Evolutionary conservation across 2,888 invertebrate species (phyloP), one percentile per base, ranked within the genome.

Genomic region (Ischnus inquisitorius): DNA sequence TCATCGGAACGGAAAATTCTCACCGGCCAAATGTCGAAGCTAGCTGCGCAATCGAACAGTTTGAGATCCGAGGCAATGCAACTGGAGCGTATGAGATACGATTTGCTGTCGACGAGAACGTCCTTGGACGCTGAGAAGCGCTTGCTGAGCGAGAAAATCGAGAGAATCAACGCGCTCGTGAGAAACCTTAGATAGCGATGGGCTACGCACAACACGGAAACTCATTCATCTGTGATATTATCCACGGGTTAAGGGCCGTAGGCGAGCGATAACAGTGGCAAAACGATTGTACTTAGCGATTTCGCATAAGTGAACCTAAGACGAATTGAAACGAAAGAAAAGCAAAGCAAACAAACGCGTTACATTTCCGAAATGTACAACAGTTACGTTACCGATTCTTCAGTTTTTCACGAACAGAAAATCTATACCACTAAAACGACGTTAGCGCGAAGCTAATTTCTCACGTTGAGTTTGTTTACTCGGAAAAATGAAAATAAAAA

Each of bases 141-240:
- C 77, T 79, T 88, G 84, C 88, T 93, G 71, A 89, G 88, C 78
- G 92, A 92, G 28, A 92, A 92, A 74, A 91, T 93, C 34, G 92
- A 93, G 69, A 90, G 90, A 81, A 90, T 93, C 82, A 92, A 92
- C 76, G 87, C 89, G 80, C 90, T 93, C 85, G 89, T 92, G 83
- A 91, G 90, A 83, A 90, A 90, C 86, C 89, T 92, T 89, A 93
- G 93, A 90, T 92, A 93, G 92, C 92, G 90, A 91, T 90, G 88
- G 88, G 89, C 88, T 88, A 92, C 89, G 90, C 91, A 90, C 92
- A 92, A 92, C 92, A 92, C 91, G 92, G 92, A 92, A 92, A 93
- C 92, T 92, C 91, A 91, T 92, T 92, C 92, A 90, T 93, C 93
- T 93, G 93, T 93, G 93, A 93, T 93, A 93, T 92, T 93, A 92